These are phyloP conservation scores for Orius insidiosus DNA, from an alignment of 1,140 invertebrate genomes.

Conservation along the genomic window DNA sequence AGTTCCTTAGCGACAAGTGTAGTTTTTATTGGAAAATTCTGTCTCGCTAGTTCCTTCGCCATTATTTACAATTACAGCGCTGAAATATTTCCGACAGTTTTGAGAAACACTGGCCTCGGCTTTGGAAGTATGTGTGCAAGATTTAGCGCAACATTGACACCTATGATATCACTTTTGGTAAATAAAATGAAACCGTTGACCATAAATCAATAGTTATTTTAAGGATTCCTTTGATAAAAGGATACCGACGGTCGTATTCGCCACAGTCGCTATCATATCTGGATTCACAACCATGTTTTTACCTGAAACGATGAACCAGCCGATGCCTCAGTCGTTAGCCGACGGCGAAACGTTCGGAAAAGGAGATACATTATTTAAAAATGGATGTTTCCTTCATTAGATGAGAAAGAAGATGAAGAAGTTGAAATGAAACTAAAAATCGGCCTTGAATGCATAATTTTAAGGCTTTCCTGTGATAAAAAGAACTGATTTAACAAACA, in stretches of 20 bases:
- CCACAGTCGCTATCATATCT: constrained; percentile 47
- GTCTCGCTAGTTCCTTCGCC: constrained; percentile 70
- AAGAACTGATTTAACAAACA: too few species aligned
- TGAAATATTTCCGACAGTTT: constrained; percentile 73
- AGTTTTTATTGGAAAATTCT: constrained; percentile 61
- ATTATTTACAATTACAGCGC: constrained; percentile 82
- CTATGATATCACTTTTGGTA: constrained; percentile 51
- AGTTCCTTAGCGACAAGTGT: too few species aligned
- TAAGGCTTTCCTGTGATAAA: too few species aligned
- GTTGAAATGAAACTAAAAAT: too few species aligned
- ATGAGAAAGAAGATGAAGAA: too few species aligned
- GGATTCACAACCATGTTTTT: constrained; percentile 54
- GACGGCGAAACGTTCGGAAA: constrained; percentile 64
- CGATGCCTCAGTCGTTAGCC: constrained; percentile 59
- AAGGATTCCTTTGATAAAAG: constrained; percentile 53
- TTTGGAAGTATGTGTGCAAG: constrained; percentile 72
- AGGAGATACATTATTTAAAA: constrained; percentile 55
- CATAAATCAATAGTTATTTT: too few species aligned
- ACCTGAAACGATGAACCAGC: constrained; percentile 60
- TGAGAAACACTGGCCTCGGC: constrained; percentile 72
- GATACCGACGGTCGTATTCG: constrained; percentile 56
- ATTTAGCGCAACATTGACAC: constrained; percentile 64
- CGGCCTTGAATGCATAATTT: too few species aligned
- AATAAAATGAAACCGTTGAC: constrained; percentile 11
- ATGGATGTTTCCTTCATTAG: too few species aligned